These are phyloP conservation scores for Anoplopoma fimbria DNA, from an alignment of 2,113 vertebrate species.

Conservation along the genomic window DNA sequence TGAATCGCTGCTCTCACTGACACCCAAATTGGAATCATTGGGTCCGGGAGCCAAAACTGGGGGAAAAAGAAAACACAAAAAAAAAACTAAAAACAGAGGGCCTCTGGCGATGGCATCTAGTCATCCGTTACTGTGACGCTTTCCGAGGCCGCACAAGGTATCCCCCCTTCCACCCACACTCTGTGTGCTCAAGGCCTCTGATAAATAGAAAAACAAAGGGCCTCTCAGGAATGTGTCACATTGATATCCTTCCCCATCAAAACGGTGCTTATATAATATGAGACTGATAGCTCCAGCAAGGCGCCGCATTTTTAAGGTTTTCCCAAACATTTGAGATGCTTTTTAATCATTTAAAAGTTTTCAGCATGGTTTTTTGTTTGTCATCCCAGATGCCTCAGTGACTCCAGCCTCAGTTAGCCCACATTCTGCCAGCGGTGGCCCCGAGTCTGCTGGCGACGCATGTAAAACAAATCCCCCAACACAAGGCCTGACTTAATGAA, in stretches of 20 bases:
- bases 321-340: background rate
- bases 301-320: background rate
- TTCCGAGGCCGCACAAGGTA: constrained; percentile 70
- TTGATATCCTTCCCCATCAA: constrained; percentile 56
- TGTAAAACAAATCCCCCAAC: constrained; percentile 81
- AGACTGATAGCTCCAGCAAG: constrained; percentile 25
- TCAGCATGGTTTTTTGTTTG: background rate
- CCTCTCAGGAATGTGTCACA: constrained; percentile 66
- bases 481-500: constrained; percentile 80
- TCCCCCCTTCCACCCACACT: constrained; percentile 5
- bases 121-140: constrained; percentile 81
- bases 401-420: constrained; percentile 6
- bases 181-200: constrained; percentile 68
- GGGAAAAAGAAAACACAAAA: constrained; percentile 2
- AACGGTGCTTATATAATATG: constrained; percentile 24
- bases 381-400: background rate
- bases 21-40: constrained; percentile 80
- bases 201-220: constrained; percentile 79
- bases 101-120: constrained; percentile 58
- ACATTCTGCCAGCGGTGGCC: constrained; percentile 29
- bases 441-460: constrained; percentile 62
- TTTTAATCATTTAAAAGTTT: constrained; percentile 18
- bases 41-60: constrained; percentile 70
- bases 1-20: constrained; percentile 80
- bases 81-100: constrained; percentile 46